Base-by-base conservation (phyloP, 1,140 invertebrate genomes). In the Ostrea denselamellosa region DNA sequence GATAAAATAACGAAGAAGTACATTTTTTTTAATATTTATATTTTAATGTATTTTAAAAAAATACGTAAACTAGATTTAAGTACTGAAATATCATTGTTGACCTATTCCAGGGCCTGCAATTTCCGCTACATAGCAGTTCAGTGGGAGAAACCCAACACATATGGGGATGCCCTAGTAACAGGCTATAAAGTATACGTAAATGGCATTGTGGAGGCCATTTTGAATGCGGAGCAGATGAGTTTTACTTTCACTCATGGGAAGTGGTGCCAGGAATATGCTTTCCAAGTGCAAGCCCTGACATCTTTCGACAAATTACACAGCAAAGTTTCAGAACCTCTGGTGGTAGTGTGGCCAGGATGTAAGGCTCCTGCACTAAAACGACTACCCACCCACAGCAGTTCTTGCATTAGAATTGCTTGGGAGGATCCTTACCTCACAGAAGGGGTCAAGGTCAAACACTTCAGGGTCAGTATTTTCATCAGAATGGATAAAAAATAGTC, bases 101-200 rank as follows among this genome's bases (percentile, higher is more conserved):
- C n/a, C n/a, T 85, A 62, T 91, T 91, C 12, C 89, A 95, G 95
- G 88, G 95, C 94, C 7, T 93, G 93, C 86, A 95, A 95, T 86
- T 95, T 95, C 92, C 94, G 93, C 17, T 95, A 95, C 90, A 93
- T 95, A 85, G 93, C 94, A 17, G 92, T 95, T 68, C 93, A 95
- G 86, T 95, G 95, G 95, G 94, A 95, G n/a, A 94, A 94, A 87
- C 94, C 94, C 19, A 92, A 90, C 4, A 93, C 91, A 7, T 95
- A 94, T 89, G 95, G 94, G 14, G 93, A 93, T 87, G 94, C 94
- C 17, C 81, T 92, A 52, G 92, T 95, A 56, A 94, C 92, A n/a
- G 94, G 94, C n/a, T 95, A 95, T 89, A 95, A 95, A 86, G 93
- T 95, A 1, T 95, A 93, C 87, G 92, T 95, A 10, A 94, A 95